Conservation (phyloP, 2,888 invertebrate genomes). For the Rhamphomyia laevipes region DNA sequence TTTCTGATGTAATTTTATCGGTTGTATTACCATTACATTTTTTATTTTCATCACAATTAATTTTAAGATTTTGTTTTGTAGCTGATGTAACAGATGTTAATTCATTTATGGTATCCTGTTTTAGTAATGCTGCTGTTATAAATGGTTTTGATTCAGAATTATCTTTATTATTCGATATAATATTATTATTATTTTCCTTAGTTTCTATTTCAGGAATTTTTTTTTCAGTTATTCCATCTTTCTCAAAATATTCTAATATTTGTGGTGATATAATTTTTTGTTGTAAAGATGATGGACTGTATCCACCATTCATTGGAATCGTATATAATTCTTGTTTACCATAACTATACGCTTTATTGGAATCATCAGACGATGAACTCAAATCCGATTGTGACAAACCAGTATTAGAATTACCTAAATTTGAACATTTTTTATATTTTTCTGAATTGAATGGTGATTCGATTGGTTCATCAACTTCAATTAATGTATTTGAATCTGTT, state of each 20-base stretch:
- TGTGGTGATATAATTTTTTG: slow-evolving; percentile 11
- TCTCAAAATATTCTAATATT: not conserved
- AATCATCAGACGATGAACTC: slow-evolving; percentile 58
- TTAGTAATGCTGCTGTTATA: slow-evolving; percentile 58
- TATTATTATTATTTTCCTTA: slow-evolving; percentile 20
- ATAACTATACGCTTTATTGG: slow-evolving; percentile 65
- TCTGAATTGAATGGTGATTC: slow-evolving; percentile 9
- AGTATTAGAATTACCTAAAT: slow-evolving; percentile 50
- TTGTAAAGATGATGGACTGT: slow-evolving; percentile 35
- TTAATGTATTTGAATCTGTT: slow-evolving; percentile 14
- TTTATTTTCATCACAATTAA: slow-evolving; percentile 38
- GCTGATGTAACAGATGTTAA: not conserved
- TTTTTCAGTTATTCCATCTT: slow-evolving; percentile 8
- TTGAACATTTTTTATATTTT: slow-evolving; percentile 15
- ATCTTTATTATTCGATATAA: slow-evolving; percentile 18
- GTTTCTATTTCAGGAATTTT: slow-evolving; percentile 16
- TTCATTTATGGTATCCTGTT: slow-evolving; percentile 45
- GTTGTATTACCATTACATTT: not conserved
- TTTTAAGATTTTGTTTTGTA: slow-evolving; percentile 28
- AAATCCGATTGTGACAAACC: slow-evolving; percentile 74
- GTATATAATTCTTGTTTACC: slow-evolving; percentile 70
- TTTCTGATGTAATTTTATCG: too few species aligned
- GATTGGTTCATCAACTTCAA: slow-evolving; percentile 28
- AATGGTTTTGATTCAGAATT: slow-evolving; percentile 47
- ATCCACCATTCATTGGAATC: slow-evolving; percentile 58